phyloP scores from a whole-genome alignment of 2,797 vertebrate genomes.

The Aselliscus stoliczkanus region DNA sequence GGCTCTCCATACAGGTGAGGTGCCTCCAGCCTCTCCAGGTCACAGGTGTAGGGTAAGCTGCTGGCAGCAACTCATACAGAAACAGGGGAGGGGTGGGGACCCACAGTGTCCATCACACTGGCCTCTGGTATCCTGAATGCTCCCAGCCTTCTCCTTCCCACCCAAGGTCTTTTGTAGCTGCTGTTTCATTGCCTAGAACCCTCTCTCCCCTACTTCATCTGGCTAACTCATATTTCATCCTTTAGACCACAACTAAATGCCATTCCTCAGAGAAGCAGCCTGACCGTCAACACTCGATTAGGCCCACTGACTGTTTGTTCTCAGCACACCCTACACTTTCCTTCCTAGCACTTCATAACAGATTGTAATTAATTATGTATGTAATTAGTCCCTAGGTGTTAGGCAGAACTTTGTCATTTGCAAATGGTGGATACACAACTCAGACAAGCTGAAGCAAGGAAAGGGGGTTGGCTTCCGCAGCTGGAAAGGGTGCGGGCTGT shows the following conservation, averaged over 20 bases:
- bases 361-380: background rate
- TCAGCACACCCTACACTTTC: background rate
- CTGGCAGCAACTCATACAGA: background rate
- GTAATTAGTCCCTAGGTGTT: background rate
- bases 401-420: background rate
- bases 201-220: background rate
- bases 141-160: background rate
- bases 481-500: background rate
- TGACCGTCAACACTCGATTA: background rate
- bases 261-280: background rate
- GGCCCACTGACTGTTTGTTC: background rate
- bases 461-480: background rate
- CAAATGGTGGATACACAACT: background rate
- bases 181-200: background rate
- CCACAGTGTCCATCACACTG: background rate
- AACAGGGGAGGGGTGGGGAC: background rate
- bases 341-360: background rate
- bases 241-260: background rate
- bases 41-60: background rate
- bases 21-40: background rate
- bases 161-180: background rate
- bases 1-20: background rate
- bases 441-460: background rate
- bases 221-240: too few species aligned
- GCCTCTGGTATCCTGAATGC: background rate